Conservation (phyloP, 2,797 vertebrate species). For the Miichthys miiuy region DNA sequence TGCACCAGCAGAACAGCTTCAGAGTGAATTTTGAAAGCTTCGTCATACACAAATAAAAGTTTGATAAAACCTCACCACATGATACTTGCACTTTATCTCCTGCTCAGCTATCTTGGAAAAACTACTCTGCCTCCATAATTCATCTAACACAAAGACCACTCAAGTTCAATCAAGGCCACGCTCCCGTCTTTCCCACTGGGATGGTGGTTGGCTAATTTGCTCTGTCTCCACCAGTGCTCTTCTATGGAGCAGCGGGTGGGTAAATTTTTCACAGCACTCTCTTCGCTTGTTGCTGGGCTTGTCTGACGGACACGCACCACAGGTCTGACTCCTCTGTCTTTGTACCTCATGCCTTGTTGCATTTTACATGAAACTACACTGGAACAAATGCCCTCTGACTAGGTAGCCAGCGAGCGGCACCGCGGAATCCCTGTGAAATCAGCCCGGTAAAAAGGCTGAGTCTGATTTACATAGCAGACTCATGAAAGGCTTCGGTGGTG, state of each 20-base stretch:
- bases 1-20: conserved; percentile 41
- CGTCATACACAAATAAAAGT: conserved; percentile 63
- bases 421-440: conserved; percentile 47
- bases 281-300: conserved; percentile 37
- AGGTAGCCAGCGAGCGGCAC: conserved; percentile 38
- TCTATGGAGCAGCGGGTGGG: conserved; percentile 43
- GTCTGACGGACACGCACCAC: conserved; percentile 53
- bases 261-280: conserved; percentile 61
- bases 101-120: conserved; percentile 52
- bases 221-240: conserved; percentile 43
- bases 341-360: conserved; percentile 63
- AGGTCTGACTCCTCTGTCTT: conserved; percentile 58
- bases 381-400: conserved; percentile 68
- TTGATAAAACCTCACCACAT: conserved; percentile 56
- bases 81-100: conserved; percentile 51
- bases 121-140: conserved; percentile 57
- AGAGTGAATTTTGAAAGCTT: conserved; percentile 55
- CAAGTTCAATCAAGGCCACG: conserved; percentile 54
- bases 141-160: conserved; percentile 63
- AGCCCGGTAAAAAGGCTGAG: conserved; percentile 40
- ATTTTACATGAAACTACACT: conserved; percentile 71
- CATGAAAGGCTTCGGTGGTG: conserved; percentile 38
- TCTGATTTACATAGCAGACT: conserved; percentile 59
- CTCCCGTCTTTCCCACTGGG: conserved; percentile 41
- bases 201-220: conserved; percentile 56